Evolutionary conservation across 1,140 invertebrate species (phyloP).

Genomic region (Euura lappo): DNA sequence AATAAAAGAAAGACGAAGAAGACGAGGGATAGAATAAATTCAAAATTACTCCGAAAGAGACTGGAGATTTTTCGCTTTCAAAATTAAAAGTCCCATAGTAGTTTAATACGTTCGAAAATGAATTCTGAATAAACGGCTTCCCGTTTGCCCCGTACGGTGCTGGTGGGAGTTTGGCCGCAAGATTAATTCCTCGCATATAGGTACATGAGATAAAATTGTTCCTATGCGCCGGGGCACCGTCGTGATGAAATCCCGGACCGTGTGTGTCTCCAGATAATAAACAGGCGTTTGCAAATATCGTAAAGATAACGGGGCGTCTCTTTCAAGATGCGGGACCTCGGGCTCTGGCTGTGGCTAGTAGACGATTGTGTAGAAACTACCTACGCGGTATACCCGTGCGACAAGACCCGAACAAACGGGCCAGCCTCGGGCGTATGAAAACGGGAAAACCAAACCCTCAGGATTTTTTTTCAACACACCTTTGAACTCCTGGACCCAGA

Average conservation of each 20-base stretch:
- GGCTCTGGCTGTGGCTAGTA: too few relatives aligned
- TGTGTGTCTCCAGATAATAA: conserved; percentile 5
- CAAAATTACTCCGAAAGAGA: too few relatives aligned
- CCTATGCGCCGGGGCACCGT: not conserved
- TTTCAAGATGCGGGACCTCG: not conserved
- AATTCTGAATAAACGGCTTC: not conserved
- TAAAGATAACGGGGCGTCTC: conserved; percentile 1
- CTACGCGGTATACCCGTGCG: not conserved
- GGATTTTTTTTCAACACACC: not conserved
- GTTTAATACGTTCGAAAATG: not conserved
- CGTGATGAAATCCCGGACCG: not conserved
- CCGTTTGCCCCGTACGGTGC: not conserved
- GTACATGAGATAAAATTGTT: not conserved
- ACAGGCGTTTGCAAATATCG: not conserved
- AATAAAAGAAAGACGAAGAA: conserved; percentile 17
- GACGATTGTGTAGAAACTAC: not conserved
- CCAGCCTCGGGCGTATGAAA: not conserved
- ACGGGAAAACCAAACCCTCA: not conserved
- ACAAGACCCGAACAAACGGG: not conserved
- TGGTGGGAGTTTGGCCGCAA: not conserved
- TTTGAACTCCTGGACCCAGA: not conserved
- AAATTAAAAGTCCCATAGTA: too few relatives aligned
- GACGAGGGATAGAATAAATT: too few relatives aligned
- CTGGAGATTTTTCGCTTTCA: not conserved
- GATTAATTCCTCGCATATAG: not conserved